phyloP scores from a whole-genome alignment of 2,797 vertebrate genomes.

The Loris lydekkerianus region DNA sequence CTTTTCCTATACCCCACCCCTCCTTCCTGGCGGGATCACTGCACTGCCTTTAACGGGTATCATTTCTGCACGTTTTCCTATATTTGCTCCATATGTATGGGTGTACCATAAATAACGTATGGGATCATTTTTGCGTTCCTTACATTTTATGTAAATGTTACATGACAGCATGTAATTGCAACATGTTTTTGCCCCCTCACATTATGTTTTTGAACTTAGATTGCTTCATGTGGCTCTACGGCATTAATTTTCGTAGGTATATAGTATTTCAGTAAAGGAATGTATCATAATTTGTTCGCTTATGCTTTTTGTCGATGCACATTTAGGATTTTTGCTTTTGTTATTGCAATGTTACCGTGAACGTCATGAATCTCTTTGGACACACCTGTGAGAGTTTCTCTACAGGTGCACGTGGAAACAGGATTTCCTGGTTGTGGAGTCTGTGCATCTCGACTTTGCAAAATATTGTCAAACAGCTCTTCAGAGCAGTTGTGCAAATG shows the following conservation, averaged over 20 bases:
- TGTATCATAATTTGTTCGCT: background rate
- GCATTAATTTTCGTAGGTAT: slow-evolving; percentile 39
- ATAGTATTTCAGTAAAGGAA: slow-evolving; percentile 24
- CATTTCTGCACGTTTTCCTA: background rate
- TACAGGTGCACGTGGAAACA: background rate
- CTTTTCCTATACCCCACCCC: background rate
- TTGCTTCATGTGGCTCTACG: background rate
- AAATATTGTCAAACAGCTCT: background rate
- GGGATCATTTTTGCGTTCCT: background rate
- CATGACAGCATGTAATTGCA: background rate
- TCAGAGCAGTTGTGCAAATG: background rate
- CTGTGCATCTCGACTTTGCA: background rate
- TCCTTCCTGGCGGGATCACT: background rate
- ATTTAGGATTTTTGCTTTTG: slow-evolving; percentile 46
- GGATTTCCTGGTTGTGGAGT: background rate
- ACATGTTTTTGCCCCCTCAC: background rate
- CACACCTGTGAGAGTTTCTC: background rate
- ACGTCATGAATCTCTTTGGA: background rate
- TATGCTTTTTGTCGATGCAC: background rate
- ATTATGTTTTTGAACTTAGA: background rate
- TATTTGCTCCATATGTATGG: background rate
- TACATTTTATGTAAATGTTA: background rate
- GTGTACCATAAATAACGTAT: background rate
- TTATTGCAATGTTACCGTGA: background rate
- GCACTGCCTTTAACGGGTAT: background rate